Base-by-base conservation (phyloP, 2,797 vertebrate genomes). In the Enteromius anoplus region DNA sequence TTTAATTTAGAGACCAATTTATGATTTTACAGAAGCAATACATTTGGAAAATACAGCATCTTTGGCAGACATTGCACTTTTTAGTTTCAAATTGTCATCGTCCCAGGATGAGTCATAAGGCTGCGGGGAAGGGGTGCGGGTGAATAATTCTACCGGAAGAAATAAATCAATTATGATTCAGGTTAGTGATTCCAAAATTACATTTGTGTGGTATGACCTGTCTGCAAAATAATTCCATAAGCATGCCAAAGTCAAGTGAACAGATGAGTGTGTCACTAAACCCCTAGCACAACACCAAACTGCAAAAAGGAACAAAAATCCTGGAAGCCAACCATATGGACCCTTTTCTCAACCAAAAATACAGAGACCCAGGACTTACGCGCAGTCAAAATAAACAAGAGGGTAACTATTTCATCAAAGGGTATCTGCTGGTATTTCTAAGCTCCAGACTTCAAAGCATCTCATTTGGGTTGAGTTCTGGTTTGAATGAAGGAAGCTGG, bases 281-380 rank as follows among this genome's bases (percentile, higher is more conserved):
- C 8, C 21, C 21, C 3, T 23, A 23, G 9, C 53, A n/a, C 11
- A 23, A 55, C n/a, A 21, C 53, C n/a, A 2, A 84, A 83, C 62
- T 77, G 88, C 90, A 87, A 89, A 85, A 90, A 89, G 84, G 21
- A n/a, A 62, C 2, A 26, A 21, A 21, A 65, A 23, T 47, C 88
- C 78, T 84, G 84, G 87, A 93, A 89, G 82, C 90, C 88, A 91
- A 92, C 89, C 91, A 93, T 90, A 91, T 92, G 91, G 87, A 58
- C 12, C 32, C 12, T 42, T 21, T 80, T 47, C 65, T 81, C 62
- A 21, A 47, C 26, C 71, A 49, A 86, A 78, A 62, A 5, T 51
- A 32, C 40, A 69, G 64, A 75, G 29, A 77, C 75, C 58, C 29
- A 84, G 83, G 42, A 69, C 80, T 76, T 55, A 53, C 42, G 26